A percentile compares a stretch with the other conserved stretches of the same genome.
phyloP scores from a whole-genome alignment of 2,888 invertebrate species.

The Mythimna pallens region DNA sequence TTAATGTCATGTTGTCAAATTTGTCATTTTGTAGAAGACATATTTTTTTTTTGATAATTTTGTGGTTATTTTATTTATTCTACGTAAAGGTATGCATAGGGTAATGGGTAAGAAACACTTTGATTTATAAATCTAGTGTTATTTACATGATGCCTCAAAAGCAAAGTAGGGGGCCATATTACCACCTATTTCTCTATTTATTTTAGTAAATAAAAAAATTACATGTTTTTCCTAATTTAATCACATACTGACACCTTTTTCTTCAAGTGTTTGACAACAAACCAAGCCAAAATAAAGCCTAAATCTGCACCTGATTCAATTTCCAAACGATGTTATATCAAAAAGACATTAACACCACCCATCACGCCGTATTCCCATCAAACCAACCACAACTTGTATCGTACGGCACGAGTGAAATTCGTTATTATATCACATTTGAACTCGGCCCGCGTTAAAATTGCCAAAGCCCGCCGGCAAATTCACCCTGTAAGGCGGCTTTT shows the following conservation, averaged over 20 bases:
- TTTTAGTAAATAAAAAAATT: too few relatives aligned
- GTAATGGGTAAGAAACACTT: too few relatives aligned
- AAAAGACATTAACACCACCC: conserved; percentile 11
- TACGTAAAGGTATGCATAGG: too few relatives aligned
- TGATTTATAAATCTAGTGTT: too few relatives aligned
- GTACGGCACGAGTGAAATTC: conserved; percentile 79
- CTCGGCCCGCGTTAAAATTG: conserved; percentile 78
- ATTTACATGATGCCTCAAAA: too few relatives aligned
- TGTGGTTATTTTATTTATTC: too few relatives aligned
- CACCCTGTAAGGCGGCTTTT: conserved; percentile 75
- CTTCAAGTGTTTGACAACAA: background rate
- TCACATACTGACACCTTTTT: background rate
- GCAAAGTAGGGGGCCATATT: too few relatives aligned
- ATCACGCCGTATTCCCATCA: conserved; percentile 46
- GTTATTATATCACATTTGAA: conserved; percentile 84
- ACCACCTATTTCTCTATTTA: too few relatives aligned
- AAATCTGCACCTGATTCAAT: background rate
- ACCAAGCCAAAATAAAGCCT: background rate
- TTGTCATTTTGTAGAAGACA: too few relatives aligned
- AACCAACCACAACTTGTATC: conserved; percentile 68
- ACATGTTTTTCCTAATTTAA: too few relatives aligned
- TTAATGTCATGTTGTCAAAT: too few relatives aligned
- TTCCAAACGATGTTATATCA: background rate
- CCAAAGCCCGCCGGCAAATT: conserved; percentile 77
- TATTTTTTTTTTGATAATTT: too few relatives aligned